Evolutionary conservation across 1,140 invertebrate species (phyloP), one percentile per base, ranked within the genome.

Genomic region (Eriocheir sinensis): DNA sequence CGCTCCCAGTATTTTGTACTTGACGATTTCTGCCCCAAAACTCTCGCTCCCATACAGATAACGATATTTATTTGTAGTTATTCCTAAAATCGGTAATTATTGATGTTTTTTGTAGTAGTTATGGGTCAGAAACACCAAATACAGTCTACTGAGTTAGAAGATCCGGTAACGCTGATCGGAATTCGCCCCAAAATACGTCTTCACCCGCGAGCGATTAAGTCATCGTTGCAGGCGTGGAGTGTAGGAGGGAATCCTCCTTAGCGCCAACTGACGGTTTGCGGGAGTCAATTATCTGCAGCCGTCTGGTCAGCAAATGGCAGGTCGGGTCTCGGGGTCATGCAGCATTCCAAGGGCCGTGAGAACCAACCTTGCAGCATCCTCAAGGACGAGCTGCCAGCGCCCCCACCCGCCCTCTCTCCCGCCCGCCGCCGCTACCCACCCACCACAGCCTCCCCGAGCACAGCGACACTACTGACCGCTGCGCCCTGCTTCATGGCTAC

Each of bases 301-400:
- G 79, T 93, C 81, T 93, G 91, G 91, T 85, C 81, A 86, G 81
- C 81, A 86, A 83, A 44, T 92, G 91, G 80, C 6, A 53, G 91
- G 81, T 32, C 41, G 91, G 81, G 91, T 93, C 91, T 12, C 9
- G 38, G 81, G 41, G 91, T 40, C 60, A 30, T 83, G 81, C 91
- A 36, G 89, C 91, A 93, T 93, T 93, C 91, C 91, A 34, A 83
- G 80, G 91, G 91, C 81, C 91, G 91, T 93, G 91, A 36, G 91
- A 93, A 93, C 38, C 30, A 85, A 86, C 91, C 91, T 93, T 93
- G 91, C 48, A 85, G 81, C 91, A 81, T 48, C 91, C 21, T 83
- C 91, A 93, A 93, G 91, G 91, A 85, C 91, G 44, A 17, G n/a
- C 15, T 83, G 32, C 41, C 53, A 30, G 8, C 41, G 9, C 34